phyloP scores from a whole-genome alignment of 2,797 vertebrate genomes.

The Anableps anableps region DNA sequence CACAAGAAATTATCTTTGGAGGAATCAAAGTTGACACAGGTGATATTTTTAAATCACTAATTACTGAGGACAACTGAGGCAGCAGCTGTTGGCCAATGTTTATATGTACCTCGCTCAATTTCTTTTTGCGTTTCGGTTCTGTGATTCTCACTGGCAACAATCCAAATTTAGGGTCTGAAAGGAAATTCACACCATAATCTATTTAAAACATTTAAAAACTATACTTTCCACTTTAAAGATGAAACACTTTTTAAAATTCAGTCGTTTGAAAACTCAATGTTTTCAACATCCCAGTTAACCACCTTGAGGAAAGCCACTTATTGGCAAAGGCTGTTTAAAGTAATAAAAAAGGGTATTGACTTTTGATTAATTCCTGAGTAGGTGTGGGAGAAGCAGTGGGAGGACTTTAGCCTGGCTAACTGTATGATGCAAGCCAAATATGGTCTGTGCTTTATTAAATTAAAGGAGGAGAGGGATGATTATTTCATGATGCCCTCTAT shows the following conservation, averaged over 20 bases:
- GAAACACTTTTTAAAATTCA: neutral
- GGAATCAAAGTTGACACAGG: slow-evolving; percentile 22
- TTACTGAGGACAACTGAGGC: slow-evolving; percentile 3
- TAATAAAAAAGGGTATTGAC: slow-evolving; percentile 34
- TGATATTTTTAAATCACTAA: slow-evolving; percentile 16
- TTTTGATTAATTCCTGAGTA: slow-evolving; percentile 40
- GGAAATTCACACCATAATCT: slow-evolving; percentile 3
- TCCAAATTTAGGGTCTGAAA: neutral
- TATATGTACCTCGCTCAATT: neutral
- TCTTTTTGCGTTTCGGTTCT: slow-evolving; percentile 5
- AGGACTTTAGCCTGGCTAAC: slow-evolving; percentile 24
- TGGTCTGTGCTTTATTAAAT: slow-evolving; percentile 33
- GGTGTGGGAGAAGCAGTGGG: slow-evolving; percentile 31
- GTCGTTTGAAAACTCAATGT: neutral
- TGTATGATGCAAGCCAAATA: slow-evolving; percentile 41
- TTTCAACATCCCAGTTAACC: neutral
- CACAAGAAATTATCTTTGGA: neutral
- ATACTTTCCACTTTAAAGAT: neutral
- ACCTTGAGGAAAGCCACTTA: neutral
- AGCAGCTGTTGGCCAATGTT: neutral
- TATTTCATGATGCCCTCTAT: slow-evolving; percentile 37
- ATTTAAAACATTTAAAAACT: neutral
- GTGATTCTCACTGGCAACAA: neutral
- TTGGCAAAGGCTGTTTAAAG: slow-evolving; percentile 13
- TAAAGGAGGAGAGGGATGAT: slow-evolving; percentile 30